phyloP scores from a whole-genome alignment of 2,797 vertebrate genomes.

The Knipowitschia caucasica region DNA sequence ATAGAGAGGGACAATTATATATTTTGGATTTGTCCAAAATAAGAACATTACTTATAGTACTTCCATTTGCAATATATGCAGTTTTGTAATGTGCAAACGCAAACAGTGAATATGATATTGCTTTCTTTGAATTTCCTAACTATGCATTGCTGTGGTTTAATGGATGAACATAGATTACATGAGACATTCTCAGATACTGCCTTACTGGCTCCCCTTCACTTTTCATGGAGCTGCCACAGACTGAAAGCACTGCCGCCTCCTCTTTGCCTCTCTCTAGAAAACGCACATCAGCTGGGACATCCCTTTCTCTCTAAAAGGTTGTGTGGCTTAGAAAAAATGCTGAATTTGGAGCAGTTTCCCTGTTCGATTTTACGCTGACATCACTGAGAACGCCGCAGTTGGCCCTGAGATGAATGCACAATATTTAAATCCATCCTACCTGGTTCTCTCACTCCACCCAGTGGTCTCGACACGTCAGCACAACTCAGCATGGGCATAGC shows the following conservation, averaged over 20 bases:
- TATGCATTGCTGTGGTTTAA: neutral
- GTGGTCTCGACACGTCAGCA: conserved; percentile 62
- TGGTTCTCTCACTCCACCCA: conserved; percentile 75
- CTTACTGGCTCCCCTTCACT: neutral
- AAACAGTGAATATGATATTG: neutral
- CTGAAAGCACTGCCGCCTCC: conserved; percentile 22
- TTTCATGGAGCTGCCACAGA: neutral
- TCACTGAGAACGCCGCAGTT: conserved; percentile 77
- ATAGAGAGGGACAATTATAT: neutral
- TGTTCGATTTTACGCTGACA: conserved; percentile 68
- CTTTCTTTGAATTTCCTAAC: neutral
- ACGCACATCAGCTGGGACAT: conserved; percentile 50
- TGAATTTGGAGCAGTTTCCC: conserved; percentile 38
- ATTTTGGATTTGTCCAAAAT: too few relatives aligned
- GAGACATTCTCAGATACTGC: neutral
- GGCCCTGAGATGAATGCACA: conserved; percentile 83
- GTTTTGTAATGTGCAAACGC: neutral
- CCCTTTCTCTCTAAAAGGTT: conserved; percentile 26
- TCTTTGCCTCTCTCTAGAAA: conserved; percentile 26
- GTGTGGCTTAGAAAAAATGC: conserved; percentile 15
- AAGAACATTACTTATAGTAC: neutral
- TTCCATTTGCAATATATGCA: neutral
- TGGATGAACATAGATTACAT: neutral
- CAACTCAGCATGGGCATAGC: conserved; percentile 29
- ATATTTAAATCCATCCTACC: conserved; percentile 72